A percentile compares a stretch with the other conserved stretches of the same genome.
phyloP scores from a whole-genome alignment of 2,113 vertebrate genomes.

The Uropsilus gracilis region DNA sequence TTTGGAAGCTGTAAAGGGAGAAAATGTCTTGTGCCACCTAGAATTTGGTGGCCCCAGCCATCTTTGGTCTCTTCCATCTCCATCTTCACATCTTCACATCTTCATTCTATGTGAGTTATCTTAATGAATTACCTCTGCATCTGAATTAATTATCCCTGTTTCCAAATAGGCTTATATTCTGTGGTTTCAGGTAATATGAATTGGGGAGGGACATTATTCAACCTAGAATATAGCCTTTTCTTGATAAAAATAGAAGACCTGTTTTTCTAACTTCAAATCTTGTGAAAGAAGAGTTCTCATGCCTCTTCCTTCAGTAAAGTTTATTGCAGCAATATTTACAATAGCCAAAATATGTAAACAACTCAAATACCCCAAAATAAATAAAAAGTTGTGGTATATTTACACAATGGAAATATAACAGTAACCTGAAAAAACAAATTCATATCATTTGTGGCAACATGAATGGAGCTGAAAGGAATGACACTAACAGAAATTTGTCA shows the following conservation, averaged over 20 bases:
- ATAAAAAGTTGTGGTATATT: no score
- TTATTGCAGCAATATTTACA: no score
- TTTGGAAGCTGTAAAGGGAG: neutral
- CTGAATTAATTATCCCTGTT: neutral
- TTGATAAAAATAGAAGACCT: neutral
- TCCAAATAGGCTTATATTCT: neutral
- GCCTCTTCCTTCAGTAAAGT: neutral
- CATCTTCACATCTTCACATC: neutral
- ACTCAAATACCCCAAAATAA: no score
- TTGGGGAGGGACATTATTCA: neutral
- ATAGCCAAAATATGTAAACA: no score
- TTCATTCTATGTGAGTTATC: neutral
- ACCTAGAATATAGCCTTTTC: neutral
- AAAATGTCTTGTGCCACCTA: neutral
- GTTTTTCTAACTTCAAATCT: neutral
- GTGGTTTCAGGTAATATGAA: neutral
- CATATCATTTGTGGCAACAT: no score
- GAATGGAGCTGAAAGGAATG: no score
- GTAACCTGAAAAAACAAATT: no score
- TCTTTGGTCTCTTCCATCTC: neutral
- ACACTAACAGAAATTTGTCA: no score
- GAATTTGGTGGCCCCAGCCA: neutral
- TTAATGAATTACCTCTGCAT: neutral
- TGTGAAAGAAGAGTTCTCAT: neutral
- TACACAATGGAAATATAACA: no score